Percentiles rank a stretch among this genome's conserved stretches.
phyloP scores from a whole-genome alignment of 2,888 invertebrate genomes.

The Furcula furcula region DNA sequence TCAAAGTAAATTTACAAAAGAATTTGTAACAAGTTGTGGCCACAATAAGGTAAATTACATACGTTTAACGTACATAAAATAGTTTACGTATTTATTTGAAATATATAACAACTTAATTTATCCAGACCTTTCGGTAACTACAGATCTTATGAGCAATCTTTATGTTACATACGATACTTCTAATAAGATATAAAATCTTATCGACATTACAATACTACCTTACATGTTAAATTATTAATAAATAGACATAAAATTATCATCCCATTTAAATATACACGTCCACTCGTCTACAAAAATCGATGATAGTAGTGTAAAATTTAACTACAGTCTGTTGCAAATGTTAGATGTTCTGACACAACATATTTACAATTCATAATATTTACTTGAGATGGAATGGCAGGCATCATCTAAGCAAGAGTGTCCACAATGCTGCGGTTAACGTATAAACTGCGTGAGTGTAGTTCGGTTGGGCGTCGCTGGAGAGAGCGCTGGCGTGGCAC shows the following conservation, averaged over 20 bases:
- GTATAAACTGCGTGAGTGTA: constrained; percentile 55
- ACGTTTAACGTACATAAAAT: constrained; percentile 23
- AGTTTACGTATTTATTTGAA: constrained; percentile 20
- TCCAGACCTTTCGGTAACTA: constrained; percentile 7
- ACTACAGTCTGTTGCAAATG: constrained; percentile 44
- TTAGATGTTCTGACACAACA: constrained; percentile 28
- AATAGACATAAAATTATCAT: constrained; percentile 27
- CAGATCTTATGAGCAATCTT: constrained; percentile 28
- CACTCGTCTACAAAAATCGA: constrained; percentile 39
- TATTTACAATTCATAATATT: constrained; percentile 26
- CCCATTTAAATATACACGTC: constrained; percentile 37
- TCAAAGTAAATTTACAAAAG: constrained; percentile 30
- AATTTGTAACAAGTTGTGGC: constrained; percentile 19
- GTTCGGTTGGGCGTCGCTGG: constrained; percentile 81
- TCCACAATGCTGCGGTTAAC: constrained; percentile 51
- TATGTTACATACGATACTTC: constrained; percentile 16
- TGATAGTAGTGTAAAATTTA: constrained; percentile 44
- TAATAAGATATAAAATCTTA: constrained; percentile 24
- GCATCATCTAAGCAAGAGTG: constrained; percentile 66
- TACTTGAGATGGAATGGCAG: constrained; percentile 12
- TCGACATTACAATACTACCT: constrained; percentile 21
- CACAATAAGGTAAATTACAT: constrained; percentile 17
- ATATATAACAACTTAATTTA: constrained; percentile 6
- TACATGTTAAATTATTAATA: constrained; percentile 21
- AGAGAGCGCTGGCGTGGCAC: constrained; percentile 93